These are phyloP conservation scores for Eupelmus urozonus DNA, from an alignment of 2,888 invertebrate species.

Conservation along the genomic window DNA sequence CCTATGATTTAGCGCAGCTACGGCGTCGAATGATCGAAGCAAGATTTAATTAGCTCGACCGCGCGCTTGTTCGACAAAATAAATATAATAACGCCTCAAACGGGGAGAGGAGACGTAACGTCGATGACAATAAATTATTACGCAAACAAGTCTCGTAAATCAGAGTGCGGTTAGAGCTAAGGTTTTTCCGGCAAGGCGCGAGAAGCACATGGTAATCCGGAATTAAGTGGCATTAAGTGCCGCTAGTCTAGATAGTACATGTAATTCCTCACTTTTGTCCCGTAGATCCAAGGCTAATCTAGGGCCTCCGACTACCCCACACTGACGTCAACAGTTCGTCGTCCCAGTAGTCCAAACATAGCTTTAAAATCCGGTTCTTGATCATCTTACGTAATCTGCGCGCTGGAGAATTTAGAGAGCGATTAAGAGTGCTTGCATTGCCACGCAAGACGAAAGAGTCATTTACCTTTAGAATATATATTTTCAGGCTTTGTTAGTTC, in stretches of 20 bases:
- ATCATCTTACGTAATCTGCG: no score
- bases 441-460: no score
- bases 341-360: no score
- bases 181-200: neutral
- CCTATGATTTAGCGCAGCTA: neutral
- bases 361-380: no score
- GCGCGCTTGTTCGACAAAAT: neutral
- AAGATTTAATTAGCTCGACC: neutral
- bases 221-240: constrained; percentile 1
- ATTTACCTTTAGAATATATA: no score
- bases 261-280: constrained; percentile 10
- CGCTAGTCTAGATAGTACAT: neutral
- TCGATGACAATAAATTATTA: constrained; percentile 6
- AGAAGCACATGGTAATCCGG: neutral
- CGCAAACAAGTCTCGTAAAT: constrained; percentile 14
- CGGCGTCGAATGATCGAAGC: neutral
- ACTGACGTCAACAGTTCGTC: no score
- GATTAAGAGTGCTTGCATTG: no score
- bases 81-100: constrained; percentile 6
- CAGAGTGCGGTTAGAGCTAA: neutral
- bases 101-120: neutral
- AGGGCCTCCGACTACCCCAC: no score
- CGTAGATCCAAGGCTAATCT: no score
- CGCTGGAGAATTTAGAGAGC: no score
- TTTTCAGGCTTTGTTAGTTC: no score